Percentiles rank a stretch among this genome's conserved stretches.
phyloP scores from a whole-genome alignment of 1,140 invertebrate genomes.

The Drosophila equinoxialis region DNA sequence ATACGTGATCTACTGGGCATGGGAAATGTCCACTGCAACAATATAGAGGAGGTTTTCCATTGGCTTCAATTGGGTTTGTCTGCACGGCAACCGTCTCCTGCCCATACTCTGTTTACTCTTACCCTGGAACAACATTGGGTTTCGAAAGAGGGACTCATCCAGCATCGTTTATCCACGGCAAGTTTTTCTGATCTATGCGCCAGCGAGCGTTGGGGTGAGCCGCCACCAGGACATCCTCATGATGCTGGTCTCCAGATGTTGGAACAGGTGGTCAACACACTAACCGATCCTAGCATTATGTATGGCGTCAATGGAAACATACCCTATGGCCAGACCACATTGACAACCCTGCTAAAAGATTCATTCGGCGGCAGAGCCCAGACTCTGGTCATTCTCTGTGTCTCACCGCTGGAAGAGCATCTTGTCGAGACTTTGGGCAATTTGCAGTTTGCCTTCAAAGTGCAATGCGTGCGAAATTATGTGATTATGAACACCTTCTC shows the following conservation, averaged over 20 bases:
- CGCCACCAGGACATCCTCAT: conserved; percentile 82
- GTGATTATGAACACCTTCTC: conserved; percentile 88
- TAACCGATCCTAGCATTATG: conserved; percentile 85
- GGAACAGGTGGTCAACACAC: conserved; percentile 86
- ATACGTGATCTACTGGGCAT: conserved; percentile 85
- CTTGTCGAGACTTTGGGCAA: conserved; percentile 86
- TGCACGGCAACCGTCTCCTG: conserved; percentile 46
- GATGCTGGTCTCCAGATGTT: conserved; percentile 85
- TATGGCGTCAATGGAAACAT: conserved; percentile 84
- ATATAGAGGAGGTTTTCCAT: conserved; percentile 85
- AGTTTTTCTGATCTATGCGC: conserved; percentile 88
- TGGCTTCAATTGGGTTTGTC: conserved; percentile 84
- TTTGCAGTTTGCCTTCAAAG: conserved; percentile 86
- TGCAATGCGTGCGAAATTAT: conserved; percentile 86
- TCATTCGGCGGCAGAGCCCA: conserved; percentile 88
- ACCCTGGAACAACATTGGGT: conserved; percentile 88
- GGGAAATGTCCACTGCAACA: conserved; percentile 84
- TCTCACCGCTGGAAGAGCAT: conserved; percentile 86
- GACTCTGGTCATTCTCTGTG: conserved; percentile 87
- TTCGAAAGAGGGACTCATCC: conserved; percentile 82
- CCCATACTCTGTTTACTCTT: conserved; percentile 87
- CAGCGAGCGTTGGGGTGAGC: conserved; percentile 84
- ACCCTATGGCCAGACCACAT: conserved; percentile 86
- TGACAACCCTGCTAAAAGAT: conserved; percentile 87
- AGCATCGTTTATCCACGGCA: conserved; percentile 87